Percentiles rank a stretch among this genome's conserved stretches.
These are phyloP conservation scores for Phrixothrix hirtus DNA, from an alignment of 2,888 invertebrate genomes.

Conservation along the genomic window DNA sequence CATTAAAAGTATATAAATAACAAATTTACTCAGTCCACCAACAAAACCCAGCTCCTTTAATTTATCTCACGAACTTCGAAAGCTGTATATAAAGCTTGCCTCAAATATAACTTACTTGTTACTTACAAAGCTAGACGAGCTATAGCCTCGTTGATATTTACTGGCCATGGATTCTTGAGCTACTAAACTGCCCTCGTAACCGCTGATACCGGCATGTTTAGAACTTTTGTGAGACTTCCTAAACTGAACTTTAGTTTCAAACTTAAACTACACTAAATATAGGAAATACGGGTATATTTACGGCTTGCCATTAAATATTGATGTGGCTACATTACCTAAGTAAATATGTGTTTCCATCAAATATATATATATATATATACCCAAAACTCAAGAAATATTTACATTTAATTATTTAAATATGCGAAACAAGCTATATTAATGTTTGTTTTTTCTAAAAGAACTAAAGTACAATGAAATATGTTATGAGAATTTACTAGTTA, in stretches of 20 bases:
- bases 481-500: no score
- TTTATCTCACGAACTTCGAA: constrained; percentile 44
- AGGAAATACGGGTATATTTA: background rate
- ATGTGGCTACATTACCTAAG: no score
- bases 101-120: constrained; percentile 44
- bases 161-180: constrained; percentile 45
- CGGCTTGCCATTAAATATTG: no score
- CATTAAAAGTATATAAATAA: no score
- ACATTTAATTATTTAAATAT: background rate
- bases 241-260: constrained; percentile 42
- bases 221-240: constrained; percentile 42
- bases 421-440: no score
- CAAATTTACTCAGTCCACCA: no score
- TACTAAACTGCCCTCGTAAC: constrained; percentile 47
- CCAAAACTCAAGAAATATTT: background rate
- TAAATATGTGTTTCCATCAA: background rate
- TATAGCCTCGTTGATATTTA: constrained; percentile 47
- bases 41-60: constrained; percentile 33
- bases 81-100: constrained; percentile 43
- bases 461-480: background rate
- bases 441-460: background rate
- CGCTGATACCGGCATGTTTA: constrained; percentile 46
- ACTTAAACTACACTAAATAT: constrained; percentile 45
- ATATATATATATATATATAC: background rate
- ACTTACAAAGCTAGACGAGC: constrained; percentile 46